These are phyloP conservation scores for Danaus melanippus DNA, from an alignment of 1,140 invertebrate species.

Conservation along the genomic window DNA sequence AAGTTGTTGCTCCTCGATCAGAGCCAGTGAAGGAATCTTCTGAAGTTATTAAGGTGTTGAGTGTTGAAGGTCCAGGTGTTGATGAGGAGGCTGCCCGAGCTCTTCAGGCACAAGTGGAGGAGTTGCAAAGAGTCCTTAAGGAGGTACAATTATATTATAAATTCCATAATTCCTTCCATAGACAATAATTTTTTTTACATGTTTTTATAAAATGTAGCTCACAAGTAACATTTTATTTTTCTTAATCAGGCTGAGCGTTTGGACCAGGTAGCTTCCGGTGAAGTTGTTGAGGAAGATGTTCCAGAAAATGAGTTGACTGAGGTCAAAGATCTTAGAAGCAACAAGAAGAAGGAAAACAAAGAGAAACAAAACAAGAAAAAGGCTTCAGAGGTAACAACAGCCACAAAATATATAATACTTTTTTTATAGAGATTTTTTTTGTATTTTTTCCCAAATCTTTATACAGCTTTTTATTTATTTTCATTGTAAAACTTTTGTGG, in stretches of 20 bases:
- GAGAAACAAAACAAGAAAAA: conserved; percentile 66
- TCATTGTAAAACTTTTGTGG: background rate
- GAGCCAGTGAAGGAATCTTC: conserved; percentile 37
- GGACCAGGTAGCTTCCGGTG: conserved; percentile 39
- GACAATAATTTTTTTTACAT: background rate
- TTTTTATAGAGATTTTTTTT: background rate
- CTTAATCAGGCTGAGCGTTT: conserved; percentile 52
- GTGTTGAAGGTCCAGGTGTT: conserved; percentile 53
- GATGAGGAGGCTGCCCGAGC: conserved; percentile 53
- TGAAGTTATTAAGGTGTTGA: conserved; percentile 49
- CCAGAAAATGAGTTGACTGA: conserved; percentile 51
- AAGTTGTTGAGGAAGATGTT: conserved; percentile 36
- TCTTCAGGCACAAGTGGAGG: conserved; percentile 64
- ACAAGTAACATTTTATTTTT: conserved; percentile 8
- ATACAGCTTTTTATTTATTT: background rate
- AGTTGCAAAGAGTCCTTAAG: conserved; percentile 63
- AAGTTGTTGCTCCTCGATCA: conserved; percentile 44
- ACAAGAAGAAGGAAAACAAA: conserved; percentile 66
- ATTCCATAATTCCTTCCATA: too few relatives aligned
- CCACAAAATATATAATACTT: too few relatives aligned
- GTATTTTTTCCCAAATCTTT: background rate
- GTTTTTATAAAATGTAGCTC: conserved; percentile 4
- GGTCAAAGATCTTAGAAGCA: conserved; percentile 65
- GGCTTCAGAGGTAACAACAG: conserved; percentile 27
- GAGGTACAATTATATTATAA: conserved; percentile 38